These are phyloP conservation scores for Agrilus biguttatus DNA, from an alignment of 2,888 invertebrate genomes.

Conservation along the genomic window DNA sequence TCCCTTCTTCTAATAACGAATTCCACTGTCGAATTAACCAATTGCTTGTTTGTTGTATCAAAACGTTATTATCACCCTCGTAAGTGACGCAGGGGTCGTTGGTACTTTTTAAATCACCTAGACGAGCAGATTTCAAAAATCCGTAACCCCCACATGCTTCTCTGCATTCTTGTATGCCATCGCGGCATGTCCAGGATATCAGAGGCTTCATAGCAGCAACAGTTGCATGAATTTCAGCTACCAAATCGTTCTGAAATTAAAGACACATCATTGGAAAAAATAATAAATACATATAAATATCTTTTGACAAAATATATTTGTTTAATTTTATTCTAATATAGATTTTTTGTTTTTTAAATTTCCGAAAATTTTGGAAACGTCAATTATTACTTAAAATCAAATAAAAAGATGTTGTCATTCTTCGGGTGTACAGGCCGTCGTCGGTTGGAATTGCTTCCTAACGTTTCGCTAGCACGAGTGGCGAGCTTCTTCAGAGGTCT, in stretches of 20 bases:
- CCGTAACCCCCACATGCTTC: conserved; percentile 86
- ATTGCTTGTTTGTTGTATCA: conserved; percentile 81
- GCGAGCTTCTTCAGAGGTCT: too few species aligned
- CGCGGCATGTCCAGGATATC: conserved; percentile 61
- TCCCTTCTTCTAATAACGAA: conserved; percentile 29
- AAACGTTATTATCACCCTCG: conserved; percentile 88
- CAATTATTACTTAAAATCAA: too few species aligned
- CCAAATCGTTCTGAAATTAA: conserved; percentile 42
- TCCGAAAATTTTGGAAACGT: too few species aligned
- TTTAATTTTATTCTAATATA: too few species aligned
- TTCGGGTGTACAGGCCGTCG: too few species aligned
- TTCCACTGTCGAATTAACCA: conserved; percentile 63
- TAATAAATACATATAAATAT: too few species aligned
- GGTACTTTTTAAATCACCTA: conserved; percentile 72
- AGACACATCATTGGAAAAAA: neutral
- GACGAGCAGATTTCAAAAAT: conserved; percentile 63
- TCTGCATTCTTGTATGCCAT: conserved; percentile 66
- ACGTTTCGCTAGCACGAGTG: too few species aligned
- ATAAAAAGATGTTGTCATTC: too few species aligned
- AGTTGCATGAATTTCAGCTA: conserved; percentile 56
- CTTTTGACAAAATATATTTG: too few species aligned
- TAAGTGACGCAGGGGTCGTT: conserved; percentile 86
- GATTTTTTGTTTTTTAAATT: too few species aligned
- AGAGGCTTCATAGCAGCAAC: conserved; percentile 54
- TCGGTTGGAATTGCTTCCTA: too few species aligned